Evolutionary conservation across 2,888 invertebrate genomes (phyloP).

Genomic region (Meteorus colon): DNA sequence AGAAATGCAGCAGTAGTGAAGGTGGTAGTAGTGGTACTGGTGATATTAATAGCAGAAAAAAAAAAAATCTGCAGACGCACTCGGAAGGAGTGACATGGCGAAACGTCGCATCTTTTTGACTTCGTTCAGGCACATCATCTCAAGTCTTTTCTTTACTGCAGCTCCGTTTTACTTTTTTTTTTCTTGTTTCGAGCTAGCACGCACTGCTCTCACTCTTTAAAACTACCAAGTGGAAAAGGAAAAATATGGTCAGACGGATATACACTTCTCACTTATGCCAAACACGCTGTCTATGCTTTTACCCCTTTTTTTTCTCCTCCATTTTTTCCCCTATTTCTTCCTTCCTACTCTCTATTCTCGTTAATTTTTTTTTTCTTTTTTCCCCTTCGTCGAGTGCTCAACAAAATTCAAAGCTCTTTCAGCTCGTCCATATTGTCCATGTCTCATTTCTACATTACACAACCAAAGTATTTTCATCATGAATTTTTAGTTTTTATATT

Average conservation of each 20-base stretch:
- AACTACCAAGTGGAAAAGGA: conserved; percentile 37
- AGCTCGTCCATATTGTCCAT: conserved; percentile 33
- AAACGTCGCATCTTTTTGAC: conserved; percentile 24
- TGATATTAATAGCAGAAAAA: background rate
- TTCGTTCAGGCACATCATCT: conserved; percentile 34
- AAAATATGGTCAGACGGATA: conserved; percentile 38
- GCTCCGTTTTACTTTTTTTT: conserved; percentile 30
- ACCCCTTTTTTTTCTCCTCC: conserved; percentile 10
- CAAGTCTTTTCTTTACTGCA: conserved; percentile 36
- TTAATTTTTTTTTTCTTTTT: conserved; percentile 18
- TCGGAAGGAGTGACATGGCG: background rate
- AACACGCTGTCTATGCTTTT: background rate
- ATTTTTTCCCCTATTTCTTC: conserved; percentile 10
- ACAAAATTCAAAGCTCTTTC: conserved; percentile 53
- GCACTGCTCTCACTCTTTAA: conserved; percentile 17
- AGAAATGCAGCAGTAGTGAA: background rate
- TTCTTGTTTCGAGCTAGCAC: conserved; percentile 14
- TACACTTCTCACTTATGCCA: conserved; percentile 28
- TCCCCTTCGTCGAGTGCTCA: conserved; percentile 41
- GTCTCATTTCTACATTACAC: conserved; percentile 28
- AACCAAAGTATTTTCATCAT: conserved; percentile 18
- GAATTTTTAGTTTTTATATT: conserved; percentile 4
- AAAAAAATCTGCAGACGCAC: conserved; percentile 34
- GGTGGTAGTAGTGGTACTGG: background rate
- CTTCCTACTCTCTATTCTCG: background rate